A percentile compares a stretch with the other conserved stretches of the same genome.
Conservation (phyloP, 1,140 invertebrate species). For the Andricus grossulariae region DNA sequence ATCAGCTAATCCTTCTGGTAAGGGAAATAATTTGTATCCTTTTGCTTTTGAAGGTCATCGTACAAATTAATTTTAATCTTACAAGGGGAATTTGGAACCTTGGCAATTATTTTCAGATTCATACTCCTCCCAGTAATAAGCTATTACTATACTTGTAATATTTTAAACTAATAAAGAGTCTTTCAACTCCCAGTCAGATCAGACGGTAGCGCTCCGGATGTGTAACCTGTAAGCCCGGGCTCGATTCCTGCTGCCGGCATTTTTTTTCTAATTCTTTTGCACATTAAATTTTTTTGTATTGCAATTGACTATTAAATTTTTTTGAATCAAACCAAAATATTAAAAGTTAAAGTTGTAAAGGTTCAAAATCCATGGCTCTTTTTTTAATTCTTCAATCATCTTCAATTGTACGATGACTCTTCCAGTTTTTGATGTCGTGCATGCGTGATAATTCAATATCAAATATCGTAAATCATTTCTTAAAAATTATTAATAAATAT, state of each 20-base stretch:
- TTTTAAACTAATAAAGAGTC: no score
- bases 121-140: no score
- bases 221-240: background rate
- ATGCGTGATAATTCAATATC: constrained; percentile 5
- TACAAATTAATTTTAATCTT: constrained; percentile 51
- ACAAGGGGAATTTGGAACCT: no score
- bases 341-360: no score
- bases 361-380: background rate
- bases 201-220: no score
- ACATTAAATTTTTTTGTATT: background rate
- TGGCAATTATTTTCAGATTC: background rate
- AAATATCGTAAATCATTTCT: no score
- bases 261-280: background rate
- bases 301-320: no score
- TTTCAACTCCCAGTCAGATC: no score
- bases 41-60: constrained; percentile 48
- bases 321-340: no score
- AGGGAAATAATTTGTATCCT: constrained; percentile 46
- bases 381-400: constrained; percentile 13
- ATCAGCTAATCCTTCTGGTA: constrained; percentile 78
- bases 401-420: constrained; percentile 49
- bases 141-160: background rate
- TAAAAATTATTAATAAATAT: no score
- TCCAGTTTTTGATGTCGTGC: background rate
- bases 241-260: background rate